A percentile compares a stretch with the other conserved stretches of the same genome.
phyloP scores from a whole-genome alignment of 2,888 invertebrate genomes.

The Cosmia pyralina region DNA sequence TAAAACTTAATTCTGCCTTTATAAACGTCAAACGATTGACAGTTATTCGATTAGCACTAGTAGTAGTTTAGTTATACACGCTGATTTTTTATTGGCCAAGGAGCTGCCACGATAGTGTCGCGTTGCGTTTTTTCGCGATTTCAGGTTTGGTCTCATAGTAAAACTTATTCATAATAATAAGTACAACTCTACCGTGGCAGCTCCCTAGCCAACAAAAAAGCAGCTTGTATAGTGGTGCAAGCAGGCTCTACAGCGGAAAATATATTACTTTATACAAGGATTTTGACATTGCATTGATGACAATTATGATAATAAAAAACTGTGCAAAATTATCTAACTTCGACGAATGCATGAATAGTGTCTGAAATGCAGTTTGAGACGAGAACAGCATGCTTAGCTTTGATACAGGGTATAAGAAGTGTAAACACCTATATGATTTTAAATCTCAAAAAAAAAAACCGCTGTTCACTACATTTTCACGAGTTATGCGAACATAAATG shows the following conservation, averaged over 20 bases:
- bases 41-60: background rate
- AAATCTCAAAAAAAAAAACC: too few species aligned
- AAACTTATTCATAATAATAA: too few species aligned
- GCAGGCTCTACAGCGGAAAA: background rate
- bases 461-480: too few species aligned
- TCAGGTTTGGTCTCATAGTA: too few species aligned
- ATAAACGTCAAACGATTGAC: background rate
- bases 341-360: background rate
- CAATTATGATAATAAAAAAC: too few species aligned
- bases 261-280: background rate
- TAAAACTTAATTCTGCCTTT: background rate
- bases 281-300: background rate
- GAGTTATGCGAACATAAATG: too few species aligned
- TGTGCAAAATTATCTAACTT: background rate
- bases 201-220: too few species aligned
- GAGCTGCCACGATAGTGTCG: too few species aligned
- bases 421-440: too few species aligned
- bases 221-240: background rate
- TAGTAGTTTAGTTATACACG: background rate
- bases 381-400: background rate
- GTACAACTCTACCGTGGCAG: too few species aligned
- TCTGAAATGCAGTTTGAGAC: background rate
- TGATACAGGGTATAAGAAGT: background rate
- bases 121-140: too few species aligned
- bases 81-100: too few species aligned